These are phyloP conservation scores for Archaeoteleia sp. DNA, from an alignment of 2,888 invertebrate genomes.

Conservation along the genomic window DNA sequence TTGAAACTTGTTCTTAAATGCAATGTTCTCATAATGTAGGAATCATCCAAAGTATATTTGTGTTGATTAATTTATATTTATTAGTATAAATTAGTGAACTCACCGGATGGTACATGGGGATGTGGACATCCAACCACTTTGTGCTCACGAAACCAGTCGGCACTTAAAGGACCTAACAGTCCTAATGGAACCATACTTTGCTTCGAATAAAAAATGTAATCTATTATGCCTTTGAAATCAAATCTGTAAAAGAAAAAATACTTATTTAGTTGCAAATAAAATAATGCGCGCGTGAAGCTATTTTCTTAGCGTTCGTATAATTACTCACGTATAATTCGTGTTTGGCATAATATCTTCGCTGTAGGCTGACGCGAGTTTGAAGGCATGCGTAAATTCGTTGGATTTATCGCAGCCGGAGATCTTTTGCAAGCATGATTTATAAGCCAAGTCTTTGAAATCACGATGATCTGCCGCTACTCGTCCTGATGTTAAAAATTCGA, in stretches of 20 bases:
- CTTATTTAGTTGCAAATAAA: slow-evolving; percentile 10
- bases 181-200: slow-evolving; percentile 96
- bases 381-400: slow-evolving; percentile 95
- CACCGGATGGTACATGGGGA: slow-evolving; percentile 95
- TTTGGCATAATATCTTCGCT: slow-evolving; percentile 97
- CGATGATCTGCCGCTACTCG: slow-evolving; percentile 93
- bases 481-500: slow-evolving; percentile 95
- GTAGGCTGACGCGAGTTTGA: slow-evolving; percentile 96
- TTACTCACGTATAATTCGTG: slow-evolving; percentile 96
- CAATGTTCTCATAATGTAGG: no score
- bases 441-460: slow-evolving; percentile 97
- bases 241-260: slow-evolving; percentile 80
- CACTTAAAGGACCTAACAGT: slow-evolving; percentile 93
- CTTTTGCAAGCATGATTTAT: slow-evolving; percentile 92
- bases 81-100: no score
- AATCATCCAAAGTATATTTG: slow-evolving; percentile 1
- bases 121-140: slow-evolving; percentile 99
- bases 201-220: slow-evolving; percentile 99
- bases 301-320: slow-evolving; percentile 16
- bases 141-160: slow-evolving; percentile 95
- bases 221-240: slow-evolving; percentile 99
- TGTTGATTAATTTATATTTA: slow-evolving; percentile 17
- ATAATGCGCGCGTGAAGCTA: slow-evolving; percentile 14
- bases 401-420: slow-evolving; percentile 90
- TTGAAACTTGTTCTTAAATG: no score